Evolutionary conservation across 2,113 vertebrate genomes (phyloP).

Genomic region (Phylloscopus trochiloides): DNA sequence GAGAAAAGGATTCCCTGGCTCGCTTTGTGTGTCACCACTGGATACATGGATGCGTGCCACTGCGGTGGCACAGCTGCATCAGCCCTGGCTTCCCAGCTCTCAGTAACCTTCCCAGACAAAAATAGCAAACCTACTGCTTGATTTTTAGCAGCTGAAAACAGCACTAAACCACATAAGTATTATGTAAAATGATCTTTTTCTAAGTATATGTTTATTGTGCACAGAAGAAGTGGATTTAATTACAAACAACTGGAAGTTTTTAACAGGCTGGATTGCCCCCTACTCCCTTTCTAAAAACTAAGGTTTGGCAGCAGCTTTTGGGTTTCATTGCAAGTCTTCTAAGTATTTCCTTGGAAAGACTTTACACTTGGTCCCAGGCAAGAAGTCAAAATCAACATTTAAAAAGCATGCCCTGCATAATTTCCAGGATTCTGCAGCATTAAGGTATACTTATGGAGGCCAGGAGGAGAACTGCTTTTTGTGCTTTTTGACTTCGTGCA

Average conservation of each 20-base stretch:
- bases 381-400: constrained; percentile 71
- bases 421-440: constrained; percentile 56
- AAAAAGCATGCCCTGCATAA: constrained; percentile 54
- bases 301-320: constrained; percentile 50
- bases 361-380: constrained; percentile 71
- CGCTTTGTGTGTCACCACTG: neutral
- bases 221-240: constrained; percentile 49
- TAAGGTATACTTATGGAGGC: constrained; percentile 25
- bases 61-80: neutral
- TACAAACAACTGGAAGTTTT: constrained; percentile 63
- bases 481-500: neutral
- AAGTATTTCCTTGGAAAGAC: constrained; percentile 76
- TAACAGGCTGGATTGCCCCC: constrained; percentile 49
- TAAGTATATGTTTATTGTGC: constrained; percentile 52
- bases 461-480: constrained; percentile 46
- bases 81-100: constrained; percentile 5
- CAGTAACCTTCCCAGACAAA: constrained; percentile 25
- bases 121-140: neutral
- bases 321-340: constrained; percentile 64
- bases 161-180: constrained; percentile 38
- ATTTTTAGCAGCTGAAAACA: constrained; percentile 46
- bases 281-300: constrained; percentile 41
- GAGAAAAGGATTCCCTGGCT: constrained; percentile 42
- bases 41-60: neutral
- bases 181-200: constrained; percentile 58